Conservation (phyloP, 2,888 invertebrate species). For the Spicauda simplicius region DNA sequence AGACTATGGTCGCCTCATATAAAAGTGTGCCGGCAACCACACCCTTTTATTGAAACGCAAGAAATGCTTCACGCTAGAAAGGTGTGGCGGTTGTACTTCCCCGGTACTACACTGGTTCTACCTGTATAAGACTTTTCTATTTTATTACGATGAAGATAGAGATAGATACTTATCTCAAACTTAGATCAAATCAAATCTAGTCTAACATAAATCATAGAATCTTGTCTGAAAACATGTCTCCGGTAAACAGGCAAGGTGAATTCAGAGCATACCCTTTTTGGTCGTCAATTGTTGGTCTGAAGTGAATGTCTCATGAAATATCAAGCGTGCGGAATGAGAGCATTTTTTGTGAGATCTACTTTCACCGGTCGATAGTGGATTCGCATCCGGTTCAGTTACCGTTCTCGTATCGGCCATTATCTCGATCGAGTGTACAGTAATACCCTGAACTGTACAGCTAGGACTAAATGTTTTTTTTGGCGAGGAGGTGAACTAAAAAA, state of each 20-base stretch:
- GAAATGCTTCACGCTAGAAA: too few relatives aligned
- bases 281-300: conserved; percentile 48
- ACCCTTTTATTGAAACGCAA: too few relatives aligned
- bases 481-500: too few relatives aligned
- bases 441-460: too few relatives aligned
- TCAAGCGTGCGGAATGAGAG: conserved; percentile 79
- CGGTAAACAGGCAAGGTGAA: not conserved
- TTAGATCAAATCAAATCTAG: not conserved
- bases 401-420: conserved; percentile 62
- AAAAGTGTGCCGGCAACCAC: too few relatives aligned
- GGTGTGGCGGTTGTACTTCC: too few relatives aligned
- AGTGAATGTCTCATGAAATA: conserved; percentile 82
- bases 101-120: too few relatives aligned
- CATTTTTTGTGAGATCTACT: conserved; percentile 84
- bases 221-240: not conserved
- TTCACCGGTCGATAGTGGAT: conserved; percentile 79
- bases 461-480: too few relatives aligned
- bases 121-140: too few relatives aligned
- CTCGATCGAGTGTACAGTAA: conserved; percentile 49
- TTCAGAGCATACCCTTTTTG: conserved; percentile 40
- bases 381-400: conserved; percentile 79
- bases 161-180: too few relatives aligned
- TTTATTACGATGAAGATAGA: too few relatives aligned
- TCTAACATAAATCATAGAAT: not conserved
- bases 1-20: too few relatives aligned